Base-by-base conservation (phyloP, 2,888 invertebrate genomes). In the Catocala fraxini region DNA sequence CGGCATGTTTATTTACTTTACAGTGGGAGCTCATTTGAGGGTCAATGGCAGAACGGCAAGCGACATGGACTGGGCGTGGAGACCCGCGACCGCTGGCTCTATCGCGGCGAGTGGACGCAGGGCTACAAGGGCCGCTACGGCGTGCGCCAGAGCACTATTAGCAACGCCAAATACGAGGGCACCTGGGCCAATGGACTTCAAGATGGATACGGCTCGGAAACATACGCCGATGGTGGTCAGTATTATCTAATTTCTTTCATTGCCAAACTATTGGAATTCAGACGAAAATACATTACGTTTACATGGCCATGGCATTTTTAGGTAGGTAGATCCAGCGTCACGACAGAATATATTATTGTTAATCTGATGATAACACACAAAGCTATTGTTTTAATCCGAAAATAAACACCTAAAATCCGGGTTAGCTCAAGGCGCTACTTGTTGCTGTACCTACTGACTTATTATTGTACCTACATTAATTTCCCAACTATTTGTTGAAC, bases 11-110 rank as follows among this genome's bases (percentile, higher is more conserved):
- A 46, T 81, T 73, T 67, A 63, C 47, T 66, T 95, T 95, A 47
- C 95, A 98, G 98, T 91, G 99, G 99, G 57, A 98, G 98, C 88
- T 97, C 98, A 78, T 99, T 97, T 95, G 98, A 99, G 93, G 99
- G 99, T 67, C 99, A 99, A 94, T 99, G 99, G 99, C 99, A 99
- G 94, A 99, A 99, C 90, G 99, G 99, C 72, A 99, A 99, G 92
- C 96, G 99, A 57, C 99, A 99, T 90, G 99, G 99, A 9, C 95
- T 99, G 85, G 99, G 99, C 66, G 98, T 99, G 86, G 99, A 99
- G 93, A 97, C 98, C 69, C 96, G 99, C 71, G 99, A 99, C 51
- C 96, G 99, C 60, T 99, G 99, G 98, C 95, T 99, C 76, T 99
- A 99, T 95, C 96, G 98, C 71, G 99, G 99, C 69, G 99, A 99